Percentiles rank a stretch among this genome's conserved stretches.
phyloP scores from a whole-genome alignment of 2,113 vertebrate genomes.

The Pedetes capensis region DNA sequence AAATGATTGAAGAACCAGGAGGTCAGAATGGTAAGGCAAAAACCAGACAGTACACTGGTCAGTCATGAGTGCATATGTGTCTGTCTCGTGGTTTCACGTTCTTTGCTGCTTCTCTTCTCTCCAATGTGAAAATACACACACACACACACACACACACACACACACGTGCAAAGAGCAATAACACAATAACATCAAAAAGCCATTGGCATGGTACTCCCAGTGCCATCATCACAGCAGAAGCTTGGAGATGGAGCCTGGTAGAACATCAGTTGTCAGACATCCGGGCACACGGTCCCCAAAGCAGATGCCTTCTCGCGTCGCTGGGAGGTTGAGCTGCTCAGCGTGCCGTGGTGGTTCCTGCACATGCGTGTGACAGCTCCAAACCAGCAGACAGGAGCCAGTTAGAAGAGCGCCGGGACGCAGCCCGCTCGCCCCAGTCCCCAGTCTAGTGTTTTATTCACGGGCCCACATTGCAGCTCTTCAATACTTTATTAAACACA shows the following conservation, averaged over 20 bases:
- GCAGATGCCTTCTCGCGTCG: background rate
- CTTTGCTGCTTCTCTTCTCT: background rate
- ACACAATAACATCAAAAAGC: background rate
- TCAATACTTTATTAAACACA: slow-evolving; percentile 4
- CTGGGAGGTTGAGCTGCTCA: background rate
- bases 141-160: background rate
- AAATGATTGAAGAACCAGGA: background rate
- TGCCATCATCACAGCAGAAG: background rate
- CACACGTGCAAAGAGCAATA: too few relatives aligned
- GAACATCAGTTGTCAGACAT: background rate
- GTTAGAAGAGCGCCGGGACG: background rate
- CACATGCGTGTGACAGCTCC: background rate
- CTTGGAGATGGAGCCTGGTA: too few relatives aligned
- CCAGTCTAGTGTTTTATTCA: slow-evolving; percentile 40
- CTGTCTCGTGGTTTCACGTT: background rate
- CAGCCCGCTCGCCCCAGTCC: background rate
- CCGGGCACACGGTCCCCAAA: background rate
- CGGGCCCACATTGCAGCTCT: background rate
- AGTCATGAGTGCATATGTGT: too few relatives aligned
- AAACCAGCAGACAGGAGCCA: background rate
- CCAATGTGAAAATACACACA: background rate
- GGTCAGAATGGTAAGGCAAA: background rate
- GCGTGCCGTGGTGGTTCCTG: background rate
- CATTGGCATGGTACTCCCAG: background rate
- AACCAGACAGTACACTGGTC: background rate